Evolutionary conservation across 2,888 invertebrate genomes (phyloP), one percentile per base, ranked within the genome.

Genomic region (Sclerodermus sp.): DNA sequence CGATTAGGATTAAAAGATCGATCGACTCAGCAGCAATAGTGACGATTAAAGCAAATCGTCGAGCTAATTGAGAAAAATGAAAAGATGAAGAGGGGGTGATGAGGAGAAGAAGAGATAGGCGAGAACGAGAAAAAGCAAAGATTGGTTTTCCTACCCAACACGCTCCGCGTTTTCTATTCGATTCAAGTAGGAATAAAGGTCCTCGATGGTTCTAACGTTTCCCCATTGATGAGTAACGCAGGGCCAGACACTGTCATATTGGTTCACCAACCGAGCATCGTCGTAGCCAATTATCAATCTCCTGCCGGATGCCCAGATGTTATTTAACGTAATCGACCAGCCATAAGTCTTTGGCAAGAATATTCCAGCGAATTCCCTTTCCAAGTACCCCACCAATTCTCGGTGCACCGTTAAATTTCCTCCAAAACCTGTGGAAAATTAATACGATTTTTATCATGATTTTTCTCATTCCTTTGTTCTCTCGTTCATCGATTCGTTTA

Each of bases 141-240:
- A 47, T 42, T 45, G 53, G 45, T 41, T 38, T 38, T 17, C 16
- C 38, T 43, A 65, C 65, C 58, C 46, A 13, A 42, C 10, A 17
- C 53, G 34, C 13, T 34, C 55, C 10, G 29, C 45, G 8, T 38
- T 60, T 50, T 70, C 70, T 14, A 67, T 60, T 34, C 53, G 55
- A 10, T 67, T 58, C 29, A 88, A 73, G 68, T 83, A 84, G 0
- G 62, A 68, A 60, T 83, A 83, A 40, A 88, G 76, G 31, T 79
- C 80, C 0, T 75, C 59, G 54, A 83, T 75, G 14, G 78, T 80
- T 55, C 84, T 83, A 5, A 84, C 85, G 68, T 89, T 82, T 1
- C 85, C 88, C 89, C 89, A 89, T 56, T 83, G 82, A 56, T 88
- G 87, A 34, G 79, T 79, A 1, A 87, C 81, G 6, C 83, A 81